Conservation (phyloP, 2,113 vertebrate species). For the Siphamia tubifer region DNA sequence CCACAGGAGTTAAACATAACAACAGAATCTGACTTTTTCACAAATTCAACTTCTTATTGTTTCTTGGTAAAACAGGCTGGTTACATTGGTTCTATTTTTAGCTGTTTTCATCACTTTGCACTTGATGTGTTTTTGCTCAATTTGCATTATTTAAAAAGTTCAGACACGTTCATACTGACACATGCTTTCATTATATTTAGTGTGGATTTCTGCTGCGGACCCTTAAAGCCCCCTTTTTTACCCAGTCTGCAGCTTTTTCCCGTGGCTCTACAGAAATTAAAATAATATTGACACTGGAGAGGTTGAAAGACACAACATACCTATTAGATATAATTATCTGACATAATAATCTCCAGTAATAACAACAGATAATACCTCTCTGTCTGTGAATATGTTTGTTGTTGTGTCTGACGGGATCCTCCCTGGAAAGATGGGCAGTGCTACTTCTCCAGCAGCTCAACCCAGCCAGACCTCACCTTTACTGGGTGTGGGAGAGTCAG, state of each 20-base stretch:
- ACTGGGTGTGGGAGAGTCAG: slow-evolving; percentile 36
- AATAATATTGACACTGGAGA: slow-evolving; percentile 72
- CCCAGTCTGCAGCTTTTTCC: slow-evolving; percentile 30
- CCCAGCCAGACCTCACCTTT: slow-evolving; percentile 35
- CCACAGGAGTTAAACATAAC: too few species aligned
- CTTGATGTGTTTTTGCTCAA: too few species aligned
- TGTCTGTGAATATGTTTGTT: slow-evolving; percentile 62
- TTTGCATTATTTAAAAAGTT: too few species aligned
- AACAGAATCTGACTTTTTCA: too few species aligned
- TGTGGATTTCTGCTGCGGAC: too few species aligned
- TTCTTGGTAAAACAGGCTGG: too few species aligned
- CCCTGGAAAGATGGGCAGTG: slow-evolving; percentile 58
- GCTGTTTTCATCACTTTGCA: too few species aligned
- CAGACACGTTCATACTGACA: too few species aligned
- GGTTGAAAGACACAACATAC: slow-evolving; percentile 36
- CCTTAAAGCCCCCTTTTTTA: neutral
- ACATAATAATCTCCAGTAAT: slow-evolving; percentile 64
- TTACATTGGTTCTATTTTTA: too few species aligned
- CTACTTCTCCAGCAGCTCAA: neutral
- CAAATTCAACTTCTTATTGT: too few species aligned
- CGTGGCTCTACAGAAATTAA: slow-evolving; percentile 21
- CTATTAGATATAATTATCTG: slow-evolving; percentile 71
- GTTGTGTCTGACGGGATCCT: slow-evolving; percentile 60
- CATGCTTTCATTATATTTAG: too few species aligned
- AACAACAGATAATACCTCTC: slow-evolving; percentile 58